Conservation (phyloP, 2,113 vertebrate genomes). For the Malurus melanocephalus region DNA sequence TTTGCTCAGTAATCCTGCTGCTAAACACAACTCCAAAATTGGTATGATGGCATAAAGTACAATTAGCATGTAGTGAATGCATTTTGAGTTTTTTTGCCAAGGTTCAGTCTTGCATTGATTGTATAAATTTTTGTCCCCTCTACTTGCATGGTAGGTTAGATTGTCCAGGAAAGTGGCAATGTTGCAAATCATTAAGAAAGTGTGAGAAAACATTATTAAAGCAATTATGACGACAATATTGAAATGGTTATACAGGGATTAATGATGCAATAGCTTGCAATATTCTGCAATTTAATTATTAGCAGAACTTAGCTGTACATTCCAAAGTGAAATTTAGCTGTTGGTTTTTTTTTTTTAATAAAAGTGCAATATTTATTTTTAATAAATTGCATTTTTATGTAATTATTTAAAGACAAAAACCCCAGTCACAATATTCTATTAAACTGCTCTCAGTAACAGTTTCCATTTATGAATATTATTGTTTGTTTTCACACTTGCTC, state of each 20-base stretch:
- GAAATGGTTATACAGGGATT: conserved; percentile 28
- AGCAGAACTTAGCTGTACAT: conserved; percentile 38
- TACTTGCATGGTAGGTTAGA: background rate
- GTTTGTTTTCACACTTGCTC: background rate
- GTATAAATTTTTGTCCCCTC: background rate
- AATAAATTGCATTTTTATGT: conserved; percentile 39
- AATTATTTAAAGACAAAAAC: background rate
- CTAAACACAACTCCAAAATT: background rate
- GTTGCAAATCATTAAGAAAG: conserved; percentile 33
- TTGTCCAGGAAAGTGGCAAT: background rate
- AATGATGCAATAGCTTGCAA: conserved; percentile 38
- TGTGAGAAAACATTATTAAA: conserved; percentile 20
- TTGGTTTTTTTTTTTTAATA: background rate
- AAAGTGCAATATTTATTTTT: conserved; percentile 51
- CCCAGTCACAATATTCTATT: background rate
- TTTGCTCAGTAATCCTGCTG: background rate
- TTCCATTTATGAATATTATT: background rate
- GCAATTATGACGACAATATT: conserved; percentile 45
- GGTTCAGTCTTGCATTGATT: background rate
- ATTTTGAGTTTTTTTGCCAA: accelerated
- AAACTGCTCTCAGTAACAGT: background rate
- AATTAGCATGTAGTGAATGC: background rate
- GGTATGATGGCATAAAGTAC: background rate
- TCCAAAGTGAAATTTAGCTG: conserved; percentile 10
- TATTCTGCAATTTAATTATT: conserved; percentile 42